A percentile compares a stretch with the other conserved stretches of the same genome.
phyloP scores from a whole-genome alignment of 2,888 invertebrate species.

The Hydraecia micacea region DNA sequence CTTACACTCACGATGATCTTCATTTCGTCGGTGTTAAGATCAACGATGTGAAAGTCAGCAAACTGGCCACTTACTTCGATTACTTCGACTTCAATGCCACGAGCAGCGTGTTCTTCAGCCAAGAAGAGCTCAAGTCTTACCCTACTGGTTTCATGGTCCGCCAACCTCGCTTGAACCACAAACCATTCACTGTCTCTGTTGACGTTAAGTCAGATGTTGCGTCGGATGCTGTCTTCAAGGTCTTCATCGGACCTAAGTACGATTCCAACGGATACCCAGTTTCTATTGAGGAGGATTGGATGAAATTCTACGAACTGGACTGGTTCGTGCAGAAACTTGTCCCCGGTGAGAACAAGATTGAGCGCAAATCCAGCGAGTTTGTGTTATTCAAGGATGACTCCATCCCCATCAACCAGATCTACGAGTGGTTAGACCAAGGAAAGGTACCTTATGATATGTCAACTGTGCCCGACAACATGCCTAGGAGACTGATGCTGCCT shows the following conservation, averaged over 20 bases:
- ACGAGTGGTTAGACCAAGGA: conserved; percentile 89
- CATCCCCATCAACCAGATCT: conserved; percentile 91
- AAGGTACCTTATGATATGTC: conserved; percentile 89
- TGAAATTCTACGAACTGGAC: conserved; percentile 91
- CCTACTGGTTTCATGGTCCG: conserved; percentile 88
- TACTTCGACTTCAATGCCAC: conserved; percentile 91
- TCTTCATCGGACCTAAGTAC: conserved; percentile 93
- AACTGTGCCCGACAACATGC: conserved; percentile 91
- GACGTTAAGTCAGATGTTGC: conserved; percentile 90
- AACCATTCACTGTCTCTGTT: conserved; percentile 91
- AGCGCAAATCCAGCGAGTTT: conserved; percentile 92
- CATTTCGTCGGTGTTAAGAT: conserved; percentile 91
- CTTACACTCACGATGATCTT: conserved; percentile 90
- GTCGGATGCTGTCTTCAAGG: conserved; percentile 90
- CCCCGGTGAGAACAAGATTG: conserved; percentile 91
- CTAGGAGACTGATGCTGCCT: conserved; percentile 93
- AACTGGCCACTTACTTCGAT: conserved; percentile 92
- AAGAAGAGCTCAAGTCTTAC: conserved; percentile 79
- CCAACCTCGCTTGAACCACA: conserved; percentile 93
- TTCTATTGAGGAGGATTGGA: conserved; percentile 88
- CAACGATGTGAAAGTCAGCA: conserved; percentile 90
- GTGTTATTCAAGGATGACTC: conserved; percentile 91
- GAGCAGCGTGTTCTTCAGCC: conserved; percentile 84
- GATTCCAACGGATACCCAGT: conserved; percentile 89
- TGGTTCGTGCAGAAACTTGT: conserved; percentile 90